Conservation (phyloP, 2,113 vertebrate genomes). For the Pygoscelis adeliae region DNA sequence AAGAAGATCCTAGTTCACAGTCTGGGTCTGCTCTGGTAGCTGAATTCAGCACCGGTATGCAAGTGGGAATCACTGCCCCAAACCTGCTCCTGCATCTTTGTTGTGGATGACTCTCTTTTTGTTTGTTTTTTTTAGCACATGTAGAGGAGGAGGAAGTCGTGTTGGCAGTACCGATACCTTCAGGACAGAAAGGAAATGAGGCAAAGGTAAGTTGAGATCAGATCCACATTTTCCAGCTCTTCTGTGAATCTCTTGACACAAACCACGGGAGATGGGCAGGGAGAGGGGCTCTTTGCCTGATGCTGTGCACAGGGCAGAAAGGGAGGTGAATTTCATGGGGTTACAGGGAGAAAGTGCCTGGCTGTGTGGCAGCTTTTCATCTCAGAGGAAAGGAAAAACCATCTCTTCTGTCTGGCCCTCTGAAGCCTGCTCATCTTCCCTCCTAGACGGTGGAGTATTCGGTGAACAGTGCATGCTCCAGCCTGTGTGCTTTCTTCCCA, state of each 20-base stretch:
- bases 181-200: not conserved
- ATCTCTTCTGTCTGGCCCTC: not conserved
- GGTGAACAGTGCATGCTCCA: not conserved
- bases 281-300: not conserved
- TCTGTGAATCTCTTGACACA: not conserved
- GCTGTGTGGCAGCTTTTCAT: not conserved
- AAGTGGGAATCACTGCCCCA: not conserved
- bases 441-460: not conserved
- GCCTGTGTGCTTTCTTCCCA: not conserved
- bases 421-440: not conserved
- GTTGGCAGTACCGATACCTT: not conserved
- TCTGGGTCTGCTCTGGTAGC: not conserved
- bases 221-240: not conserved
- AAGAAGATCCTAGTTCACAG: not conserved
- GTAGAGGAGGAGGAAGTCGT: not conserved
- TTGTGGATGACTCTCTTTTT: not conserved
- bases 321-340: rapidly evolving
- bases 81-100: not conserved
- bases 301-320: not conserved
- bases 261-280: rapidly evolving
- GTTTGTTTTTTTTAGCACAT: rapidly evolving
- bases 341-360: not conserved
- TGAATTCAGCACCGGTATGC: not conserved
- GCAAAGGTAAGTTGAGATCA: not conserved
- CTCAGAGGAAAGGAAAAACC: not conserved